phyloP scores from a whole-genome alignment of 1,140 invertebrate genomes.

The Neuroterus valhalla region DNA sequence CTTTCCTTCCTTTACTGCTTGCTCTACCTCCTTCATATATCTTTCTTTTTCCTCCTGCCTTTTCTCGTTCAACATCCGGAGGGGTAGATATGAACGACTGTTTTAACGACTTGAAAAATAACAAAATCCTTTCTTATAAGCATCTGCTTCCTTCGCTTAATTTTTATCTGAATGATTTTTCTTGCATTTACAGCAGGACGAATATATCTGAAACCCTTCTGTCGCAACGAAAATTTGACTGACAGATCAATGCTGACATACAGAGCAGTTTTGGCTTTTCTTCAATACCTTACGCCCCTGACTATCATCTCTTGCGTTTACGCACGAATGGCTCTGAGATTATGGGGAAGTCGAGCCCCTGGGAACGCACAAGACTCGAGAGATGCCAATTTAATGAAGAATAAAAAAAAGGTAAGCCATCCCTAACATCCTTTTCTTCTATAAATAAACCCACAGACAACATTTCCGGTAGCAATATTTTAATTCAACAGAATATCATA shows the following conservation, averaged over 20 bases:
- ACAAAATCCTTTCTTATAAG: no score
- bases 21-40: no score
- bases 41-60: background rate
- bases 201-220: slow-evolving; percentile 75
- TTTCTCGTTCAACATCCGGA: no score
- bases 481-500: no score
- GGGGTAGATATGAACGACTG: no score
- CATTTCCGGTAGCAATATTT: no score
- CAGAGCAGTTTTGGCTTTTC: slow-evolving; percentile 75
- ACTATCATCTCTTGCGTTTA: slow-evolving; percentile 87
- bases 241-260: slow-evolving; percentile 77
- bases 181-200: slow-evolving; percentile 48
- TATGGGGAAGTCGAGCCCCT: slow-evolving; percentile 85
- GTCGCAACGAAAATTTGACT: slow-evolving; percentile 76
- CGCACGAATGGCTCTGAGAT: slow-evolving; percentile 82
- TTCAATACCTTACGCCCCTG: slow-evolving; percentile 86
- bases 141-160: background rate
- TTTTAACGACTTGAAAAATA: no score
- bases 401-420: slow-evolving; percentile 84
- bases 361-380: slow-evolving; percentile 84
- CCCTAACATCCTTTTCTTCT: slow-evolving; percentile 41
- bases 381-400: slow-evolving; percentile 84
- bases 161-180: slow-evolving; percentile 5
- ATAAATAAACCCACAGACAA: no score
- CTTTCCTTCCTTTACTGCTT: no score